phyloP scores from a whole-genome alignment of 1,140 invertebrate genomes.

The Leptopilina clavipes region DNA sequence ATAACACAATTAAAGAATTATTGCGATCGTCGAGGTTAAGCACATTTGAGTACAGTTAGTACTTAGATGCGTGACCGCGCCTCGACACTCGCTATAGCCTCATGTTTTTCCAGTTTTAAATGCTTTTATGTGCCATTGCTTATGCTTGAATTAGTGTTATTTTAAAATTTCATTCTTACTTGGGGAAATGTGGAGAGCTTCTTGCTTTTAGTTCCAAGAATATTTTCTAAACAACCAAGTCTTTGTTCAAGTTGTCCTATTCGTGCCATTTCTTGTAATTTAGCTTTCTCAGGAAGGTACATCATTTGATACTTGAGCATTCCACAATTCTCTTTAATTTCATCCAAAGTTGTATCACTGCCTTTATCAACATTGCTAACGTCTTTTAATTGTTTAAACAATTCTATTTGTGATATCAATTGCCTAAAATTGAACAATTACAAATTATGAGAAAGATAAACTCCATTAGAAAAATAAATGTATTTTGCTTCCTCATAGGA shows the following conservation, averaged over 20 bases:
- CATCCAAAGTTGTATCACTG: conserved; percentile 32
- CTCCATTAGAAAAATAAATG: neutral
- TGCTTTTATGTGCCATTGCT: no score
- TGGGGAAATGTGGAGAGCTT: conserved; percentile 67
- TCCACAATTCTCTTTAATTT: conserved; percentile 48
- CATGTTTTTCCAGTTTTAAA: no score
- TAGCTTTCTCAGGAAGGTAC: conserved; percentile 70
- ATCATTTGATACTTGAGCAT: conserved; percentile 71
- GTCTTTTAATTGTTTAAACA: conserved; percentile 62
- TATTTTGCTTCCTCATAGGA: no score
- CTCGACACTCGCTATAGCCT: no score
- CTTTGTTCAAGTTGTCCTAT: conserved; percentile 68
- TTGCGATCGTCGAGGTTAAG: no score
- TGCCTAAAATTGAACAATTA: conserved; percentile 58
- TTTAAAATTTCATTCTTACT: conserved; percentile 46
- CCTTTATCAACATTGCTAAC: conserved; percentile 42
- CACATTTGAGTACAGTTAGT: no score
- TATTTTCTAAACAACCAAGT: conserved; percentile 66
- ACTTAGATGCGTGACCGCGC: no score
- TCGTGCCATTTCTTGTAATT: conserved; percentile 63
- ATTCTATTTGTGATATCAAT: conserved; percentile 67
- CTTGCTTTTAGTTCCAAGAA: conserved; percentile 66
- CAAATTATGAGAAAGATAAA: conserved; percentile 3
- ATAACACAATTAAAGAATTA: conserved; percentile 19
- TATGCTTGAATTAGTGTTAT: no score